Base-by-base conservation (phyloP, 1,140 invertebrate species). In the Melipona quadrifasciata region DNA sequence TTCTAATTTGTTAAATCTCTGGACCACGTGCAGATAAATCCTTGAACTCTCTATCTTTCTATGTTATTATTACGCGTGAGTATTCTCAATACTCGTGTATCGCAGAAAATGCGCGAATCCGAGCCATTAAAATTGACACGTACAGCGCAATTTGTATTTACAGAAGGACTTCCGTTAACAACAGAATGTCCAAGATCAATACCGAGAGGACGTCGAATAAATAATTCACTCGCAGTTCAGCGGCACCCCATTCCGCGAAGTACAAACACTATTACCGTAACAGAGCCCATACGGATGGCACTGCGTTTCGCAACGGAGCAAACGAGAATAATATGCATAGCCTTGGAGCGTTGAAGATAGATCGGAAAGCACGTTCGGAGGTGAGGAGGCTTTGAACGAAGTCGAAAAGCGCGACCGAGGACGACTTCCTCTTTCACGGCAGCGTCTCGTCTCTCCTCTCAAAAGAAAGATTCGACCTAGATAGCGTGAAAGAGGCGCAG, bases 251-350 rank as follows among this genome's bases (percentile, higher is more conserved):
- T 53, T 53, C 53, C 21, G 6, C 14, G 11, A 24, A 78, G 53
- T 34, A n/a, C 47, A 55, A 47, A n/a, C n/a, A 19, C 51, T 17
- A 17, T 19, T 31, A 34, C 14, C n/a, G 47, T 17, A 19, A 31
- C 55, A 27, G 57, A 12, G 16, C 27, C 74, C 31, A 27, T 57
- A 61, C 21, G 34, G 39, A 14, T 14, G 34, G 39, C 21, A 24
- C 67, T 67, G 17, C 47, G 27, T n/a, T 31, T 67, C 39, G 12
- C 47, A 10, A 61, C 47, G 47, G 34, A 19, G 39, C 58, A 27
- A 55, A 55, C 61, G 61, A 78, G 76, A 78, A 78, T 78, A 68
- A 68, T 68, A 79, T 53, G 64, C 47, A 55, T 55, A 79, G 77
- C 77, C 77, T 79, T 75, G 73, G 31, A 34, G 47, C 39, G 39